Evolutionary conservation across 2,888 invertebrate species (phyloP), one percentile per base, ranked within the genome.

Genomic region (Pristionchus mayeri): DNA sequence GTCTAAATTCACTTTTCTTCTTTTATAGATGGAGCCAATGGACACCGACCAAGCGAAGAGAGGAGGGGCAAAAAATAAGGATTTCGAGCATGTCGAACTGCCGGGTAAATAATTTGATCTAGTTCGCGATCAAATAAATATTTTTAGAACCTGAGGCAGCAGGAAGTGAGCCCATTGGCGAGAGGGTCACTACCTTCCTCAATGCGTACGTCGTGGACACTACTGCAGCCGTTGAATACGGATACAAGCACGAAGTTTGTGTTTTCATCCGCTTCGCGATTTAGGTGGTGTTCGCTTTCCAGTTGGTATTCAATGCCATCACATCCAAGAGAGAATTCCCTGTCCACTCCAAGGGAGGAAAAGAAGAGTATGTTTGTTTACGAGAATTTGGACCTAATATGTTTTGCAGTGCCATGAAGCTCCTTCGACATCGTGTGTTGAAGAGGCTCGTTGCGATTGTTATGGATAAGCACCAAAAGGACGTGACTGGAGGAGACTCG

Each of bases 291-390:
- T 18, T 18, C 44, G 40, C 48, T 30, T 50, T 60, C 11, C 24
- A 82, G 81, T n/a, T 82, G 21, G 63, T 82, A 30, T 82, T 82
- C 63, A 82, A 24, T 21, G 81, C 63, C 1, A 24, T 44, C 63
- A 82, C 81, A 18, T n/a, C 34, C 16, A 82, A 63, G 48, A 60
- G 57, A 37, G 63, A 60, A 44, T 63, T 82, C 63, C 48, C 50
- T 2, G 34, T 82, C 6, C 81, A 82, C 63, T 27, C 44, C 6
- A 82, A 82, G 63, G 81, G 81, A 16, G 81, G 81, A 34, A 60
- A 63, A 27, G 81, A 44, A 4, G 81, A 82, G 81, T 82, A 48
- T 3, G 81, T 57, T n/a, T 9, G 18, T 18, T 11, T 27, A 4
- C 7, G 21, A 57, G 24, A 24, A 57, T 6, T 6, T 57, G 21